These are phyloP conservation scores for Tragelaphus eurycerus DNA, from an alignment of 2,797 vertebrate genomes.

Conservation along the genomic window DNA sequence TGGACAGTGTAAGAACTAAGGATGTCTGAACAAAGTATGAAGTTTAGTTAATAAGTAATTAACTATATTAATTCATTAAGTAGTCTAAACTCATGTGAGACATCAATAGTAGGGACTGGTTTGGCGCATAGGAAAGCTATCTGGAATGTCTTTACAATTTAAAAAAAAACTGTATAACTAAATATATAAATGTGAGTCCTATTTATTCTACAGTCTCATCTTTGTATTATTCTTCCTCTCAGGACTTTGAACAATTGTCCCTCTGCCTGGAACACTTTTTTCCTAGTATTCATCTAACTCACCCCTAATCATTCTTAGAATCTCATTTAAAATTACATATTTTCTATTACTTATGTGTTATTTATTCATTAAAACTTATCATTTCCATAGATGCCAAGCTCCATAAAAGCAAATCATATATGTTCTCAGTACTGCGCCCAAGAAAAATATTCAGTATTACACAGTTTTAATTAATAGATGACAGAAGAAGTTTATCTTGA, in stretches of 20 bases:
- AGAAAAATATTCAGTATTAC: not conserved
- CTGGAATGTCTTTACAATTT: not conserved
- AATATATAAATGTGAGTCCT: not conserved
- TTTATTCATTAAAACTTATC: not conserved
- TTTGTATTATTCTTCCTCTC: not conserved
- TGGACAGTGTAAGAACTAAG: not conserved
- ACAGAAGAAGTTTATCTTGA: not conserved
- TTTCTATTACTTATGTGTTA: not conserved
- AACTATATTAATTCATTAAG: not conserved
- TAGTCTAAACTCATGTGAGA: not conserved
- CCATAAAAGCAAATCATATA: not conserved
- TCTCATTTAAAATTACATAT: not conserved
- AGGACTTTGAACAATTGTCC: not conserved
- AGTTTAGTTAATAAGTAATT: not conserved
- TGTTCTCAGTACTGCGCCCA: not conserved
- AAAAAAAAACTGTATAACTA: not conserved
- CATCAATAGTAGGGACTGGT: not conserved
- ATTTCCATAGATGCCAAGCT: not conserved
- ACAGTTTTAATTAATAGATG: not conserved
- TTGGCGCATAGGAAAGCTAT: not conserved
- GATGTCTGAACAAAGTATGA: not conserved
- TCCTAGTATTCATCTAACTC: not conserved
- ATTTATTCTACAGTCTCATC: not conserved
- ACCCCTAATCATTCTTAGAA: not conserved
- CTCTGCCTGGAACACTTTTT: not conserved